phyloP scores from a whole-genome alignment of 2,888 invertebrate genomes.

The Neoascia interrupta region DNA sequence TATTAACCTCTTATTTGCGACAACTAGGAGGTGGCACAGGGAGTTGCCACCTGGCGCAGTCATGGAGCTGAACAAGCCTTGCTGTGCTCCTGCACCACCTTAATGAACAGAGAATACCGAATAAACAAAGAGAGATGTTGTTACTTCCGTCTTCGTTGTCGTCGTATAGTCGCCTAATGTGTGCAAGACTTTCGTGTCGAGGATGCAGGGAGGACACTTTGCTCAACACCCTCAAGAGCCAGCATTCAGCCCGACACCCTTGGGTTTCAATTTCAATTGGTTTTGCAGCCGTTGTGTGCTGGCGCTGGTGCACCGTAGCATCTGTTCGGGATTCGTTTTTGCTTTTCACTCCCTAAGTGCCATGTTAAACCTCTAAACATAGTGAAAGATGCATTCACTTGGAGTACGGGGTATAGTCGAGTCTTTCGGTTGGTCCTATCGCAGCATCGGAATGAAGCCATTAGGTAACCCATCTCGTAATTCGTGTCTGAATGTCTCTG shows the following conservation, averaged over 20 bases:
- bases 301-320: constrained; percentile 54
- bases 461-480: constrained; percentile 63
- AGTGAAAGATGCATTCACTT: constrained; percentile 29
- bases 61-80: neutral
- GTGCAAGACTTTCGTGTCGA: constrained; percentile 13
- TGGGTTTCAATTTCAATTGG: constrained; percentile 65
- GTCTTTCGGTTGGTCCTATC: constrained; percentile 12
- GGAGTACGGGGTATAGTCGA: too few species aligned
- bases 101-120: constrained; percentile 47
- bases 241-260: neutral
- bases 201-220: neutral
- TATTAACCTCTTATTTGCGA: constrained; percentile 63
- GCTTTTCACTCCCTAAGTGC: constrained; percentile 67
- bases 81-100: constrained; percentile 15
- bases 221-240: constrained; percentile 8
- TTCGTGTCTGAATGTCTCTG: constrained; percentile 62
- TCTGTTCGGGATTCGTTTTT: constrained; percentile 63
- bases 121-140: constrained; percentile 53
- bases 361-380: constrained; percentile 66
- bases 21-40: neutral
- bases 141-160: constrained; percentile 57
- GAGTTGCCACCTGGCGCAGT: constrained; percentile 12
- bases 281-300: constrained; percentile 34
- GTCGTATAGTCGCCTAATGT: constrained; percentile 4
- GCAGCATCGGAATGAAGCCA: constrained; percentile 57